A percentile compares a stretch with the other conserved stretches of the same genome.
Evolutionary conservation across 2,888 invertebrate genomes (phyloP).

Genomic region (Drosophila testacea): DNA sequence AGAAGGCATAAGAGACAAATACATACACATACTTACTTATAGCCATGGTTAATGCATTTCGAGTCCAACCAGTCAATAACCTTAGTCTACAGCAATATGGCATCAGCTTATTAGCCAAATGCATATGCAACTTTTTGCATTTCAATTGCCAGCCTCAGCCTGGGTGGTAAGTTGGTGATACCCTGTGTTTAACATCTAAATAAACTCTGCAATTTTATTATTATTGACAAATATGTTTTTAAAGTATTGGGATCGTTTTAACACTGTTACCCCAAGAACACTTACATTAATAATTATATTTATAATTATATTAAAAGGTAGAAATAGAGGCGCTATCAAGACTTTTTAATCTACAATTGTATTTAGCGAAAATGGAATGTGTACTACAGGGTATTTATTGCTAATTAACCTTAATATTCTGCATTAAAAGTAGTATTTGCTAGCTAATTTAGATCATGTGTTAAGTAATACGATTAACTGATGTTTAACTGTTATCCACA

Average conservation of each 20-base stretch:
- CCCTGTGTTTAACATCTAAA: background rate
- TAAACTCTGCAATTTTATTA: too few relatives aligned
- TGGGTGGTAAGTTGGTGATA: slow-evolving; percentile 6
- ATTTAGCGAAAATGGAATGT: too few relatives aligned
- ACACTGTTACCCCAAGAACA: too few relatives aligned
- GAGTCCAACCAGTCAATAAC: slow-evolving; percentile 42
- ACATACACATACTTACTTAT: slow-evolving; percentile 37
- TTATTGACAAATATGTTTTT: too few relatives aligned
- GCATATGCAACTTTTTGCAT: slow-evolving; percentile 29
- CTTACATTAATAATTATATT: background rate
- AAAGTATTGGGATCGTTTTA: too few relatives aligned
- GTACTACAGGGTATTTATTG: background rate
- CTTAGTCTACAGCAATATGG: slow-evolving; percentile 21
- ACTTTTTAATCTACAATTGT: too few relatives aligned
- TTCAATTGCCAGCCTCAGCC: slow-evolving; percentile 43
- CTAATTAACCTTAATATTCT: too few relatives aligned
- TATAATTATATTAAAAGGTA: too few relatives aligned
- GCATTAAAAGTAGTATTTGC: too few relatives aligned
- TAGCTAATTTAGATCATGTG: too few relatives aligned
- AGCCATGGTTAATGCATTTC: slow-evolving; percentile 65
- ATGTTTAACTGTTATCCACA: background rate
- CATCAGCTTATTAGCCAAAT: slow-evolving; percentile 42
- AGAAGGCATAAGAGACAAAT: background rate
- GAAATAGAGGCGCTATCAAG: too few relatives aligned
- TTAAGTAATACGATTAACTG: background rate